phyloP scores from a whole-genome alignment of 2,113 vertebrate genomes.

The Clarias gariepinus region DNA sequence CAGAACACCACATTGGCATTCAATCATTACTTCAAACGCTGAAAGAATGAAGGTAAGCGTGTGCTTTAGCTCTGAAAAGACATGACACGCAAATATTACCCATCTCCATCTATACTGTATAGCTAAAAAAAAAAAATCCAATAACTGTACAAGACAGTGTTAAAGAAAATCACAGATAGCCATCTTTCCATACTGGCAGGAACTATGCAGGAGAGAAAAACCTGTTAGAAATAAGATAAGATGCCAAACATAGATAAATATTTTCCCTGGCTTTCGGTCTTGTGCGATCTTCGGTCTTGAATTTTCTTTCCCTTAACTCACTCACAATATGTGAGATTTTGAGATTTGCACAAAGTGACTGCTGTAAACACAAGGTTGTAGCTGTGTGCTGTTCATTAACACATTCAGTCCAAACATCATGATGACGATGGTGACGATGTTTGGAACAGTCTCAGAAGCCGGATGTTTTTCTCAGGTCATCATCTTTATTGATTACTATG shows the following conservation, averaged over 20 bases:
- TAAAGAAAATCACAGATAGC: not conserved
- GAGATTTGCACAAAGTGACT: not conserved
- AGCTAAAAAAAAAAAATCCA: not conserved
- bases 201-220: not conserved
- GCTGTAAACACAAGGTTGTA: not conserved
- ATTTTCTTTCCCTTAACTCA: not conserved
- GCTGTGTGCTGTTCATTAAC: not conserved
- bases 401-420: not conserved
- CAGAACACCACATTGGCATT: not conserved
- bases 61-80: not conserved
- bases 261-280: not conserved
- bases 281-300: no score
- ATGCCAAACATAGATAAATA: not conserved
- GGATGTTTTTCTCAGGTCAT: not conserved
- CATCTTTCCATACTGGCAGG: not conserved
- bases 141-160: not conserved
- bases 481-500: not conserved
- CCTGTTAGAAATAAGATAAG: not conserved
- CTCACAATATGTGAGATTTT: not conserved
- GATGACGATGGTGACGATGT: not conserved
- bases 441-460: not conserved
- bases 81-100: no score
- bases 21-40: not conserved
- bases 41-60: not conserved
- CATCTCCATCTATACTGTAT: not conserved